phyloP scores from a whole-genome alignment of 1,140 invertebrate genomes.

The Amyelois transitella region DNA sequence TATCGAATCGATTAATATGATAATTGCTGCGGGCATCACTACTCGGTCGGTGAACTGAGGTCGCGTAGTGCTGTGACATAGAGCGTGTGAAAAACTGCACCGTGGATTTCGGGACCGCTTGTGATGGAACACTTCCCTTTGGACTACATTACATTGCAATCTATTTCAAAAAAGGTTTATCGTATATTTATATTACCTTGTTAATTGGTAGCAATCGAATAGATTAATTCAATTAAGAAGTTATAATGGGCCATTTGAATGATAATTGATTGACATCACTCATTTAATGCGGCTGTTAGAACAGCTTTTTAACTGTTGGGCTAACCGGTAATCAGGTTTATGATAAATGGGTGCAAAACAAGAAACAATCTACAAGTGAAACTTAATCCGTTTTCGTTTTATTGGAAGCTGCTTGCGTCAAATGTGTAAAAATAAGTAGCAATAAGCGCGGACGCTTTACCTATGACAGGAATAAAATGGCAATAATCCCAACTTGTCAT shows the following conservation, averaged over 20 bases:
- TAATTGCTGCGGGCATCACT: constrained; percentile 69
- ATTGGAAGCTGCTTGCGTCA: too few relatives aligned
- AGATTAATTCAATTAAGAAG: neutral
- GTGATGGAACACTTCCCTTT: constrained; percentile 16
- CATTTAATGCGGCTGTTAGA: neutral
- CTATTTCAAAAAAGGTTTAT: neutral
- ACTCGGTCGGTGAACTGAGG: constrained; percentile 64
- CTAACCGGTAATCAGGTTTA: neutral
- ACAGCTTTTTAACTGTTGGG: neutral
- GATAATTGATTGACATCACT: neutral
- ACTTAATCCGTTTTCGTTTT: too few relatives aligned
- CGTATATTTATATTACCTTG: neutral
- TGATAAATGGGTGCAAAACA: neutral
- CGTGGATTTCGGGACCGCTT: constrained; percentile 1
- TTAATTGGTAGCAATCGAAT: neutral
- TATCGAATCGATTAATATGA: constrained; percentile 74
- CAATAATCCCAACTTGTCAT: too few relatives aligned
- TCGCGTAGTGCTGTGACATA: constrained; percentile 57
- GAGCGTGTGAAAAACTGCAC: constrained; percentile 46
- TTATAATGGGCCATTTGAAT: neutral
- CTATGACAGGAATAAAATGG: too few relatives aligned
- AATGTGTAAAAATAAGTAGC: too few relatives aligned
- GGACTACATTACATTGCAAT: neutral
- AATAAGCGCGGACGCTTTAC: too few relatives aligned
- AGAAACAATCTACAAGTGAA: too few relatives aligned